phyloP scores from a whole-genome alignment of 2,113 vertebrate species.

The Delphinapterus leucas region DNA sequence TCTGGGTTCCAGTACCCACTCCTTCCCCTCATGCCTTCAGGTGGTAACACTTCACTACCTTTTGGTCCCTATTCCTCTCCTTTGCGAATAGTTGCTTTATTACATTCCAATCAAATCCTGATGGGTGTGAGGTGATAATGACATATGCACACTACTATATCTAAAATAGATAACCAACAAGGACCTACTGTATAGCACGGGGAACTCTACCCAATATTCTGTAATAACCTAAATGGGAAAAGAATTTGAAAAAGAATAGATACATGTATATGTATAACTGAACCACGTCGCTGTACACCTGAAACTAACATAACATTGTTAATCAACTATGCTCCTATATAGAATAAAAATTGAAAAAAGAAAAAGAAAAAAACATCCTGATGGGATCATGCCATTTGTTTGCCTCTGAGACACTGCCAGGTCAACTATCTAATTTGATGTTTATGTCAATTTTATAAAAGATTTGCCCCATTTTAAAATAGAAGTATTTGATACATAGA shows the following conservation, averaged over 20 bases:
- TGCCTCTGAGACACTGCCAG: not conserved
- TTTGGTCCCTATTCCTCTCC: not conserved
- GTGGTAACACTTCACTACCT: not conserved
- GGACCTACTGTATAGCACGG: not conserved
- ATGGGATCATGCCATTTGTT: not conserved
- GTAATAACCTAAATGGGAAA: not conserved
- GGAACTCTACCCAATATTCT: not conserved
- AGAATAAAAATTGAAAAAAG: not conserved
- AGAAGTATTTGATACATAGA: not conserved
- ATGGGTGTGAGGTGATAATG: not conserved
- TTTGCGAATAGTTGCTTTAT: not conserved
- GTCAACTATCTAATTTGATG: not conserved
- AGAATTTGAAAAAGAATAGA: not conserved
- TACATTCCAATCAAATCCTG: not conserved
- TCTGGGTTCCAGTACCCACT: not conserved
- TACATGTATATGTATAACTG: not conserved
- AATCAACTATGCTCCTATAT: not conserved
- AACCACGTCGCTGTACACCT: not conserved
- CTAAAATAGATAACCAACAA: not conserved
- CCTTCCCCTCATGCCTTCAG: accelerated
- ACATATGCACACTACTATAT: not conserved
- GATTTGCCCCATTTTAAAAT: not conserved
- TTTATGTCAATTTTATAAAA: not conserved
- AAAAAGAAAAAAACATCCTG: not conserved
- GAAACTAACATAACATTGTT: too few species aligned